These are phyloP conservation scores for Drosophila koepferae DNA, from an alignment of 2,888 invertebrate genomes.

Conservation along the genomic window DNA sequence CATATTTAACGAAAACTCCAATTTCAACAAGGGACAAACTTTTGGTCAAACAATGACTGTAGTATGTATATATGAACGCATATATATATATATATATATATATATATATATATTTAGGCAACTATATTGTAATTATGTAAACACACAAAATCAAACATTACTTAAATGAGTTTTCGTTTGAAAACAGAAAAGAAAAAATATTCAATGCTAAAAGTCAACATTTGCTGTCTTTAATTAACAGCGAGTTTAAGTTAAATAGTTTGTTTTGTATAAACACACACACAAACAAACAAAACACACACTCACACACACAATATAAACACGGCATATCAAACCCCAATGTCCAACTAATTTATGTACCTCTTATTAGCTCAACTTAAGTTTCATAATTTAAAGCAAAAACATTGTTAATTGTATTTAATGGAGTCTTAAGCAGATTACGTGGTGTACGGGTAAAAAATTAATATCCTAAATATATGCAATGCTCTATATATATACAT, in stretches of 20 bases:
- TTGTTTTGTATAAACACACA: slow-evolving; percentile 37
- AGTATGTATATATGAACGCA: slow-evolving; percentile 49
- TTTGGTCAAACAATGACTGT: slow-evolving; percentile 63
- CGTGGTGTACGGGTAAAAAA: slow-evolving; percentile 69
- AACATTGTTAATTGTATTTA: slow-evolving; percentile 55
- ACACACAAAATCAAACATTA: slow-evolving; percentile 16
- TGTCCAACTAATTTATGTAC: slow-evolving; percentile 75
- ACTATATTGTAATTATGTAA: slow-evolving; percentile 34
- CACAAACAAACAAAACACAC: slow-evolving; percentile 25
- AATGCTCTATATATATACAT: slow-evolving; percentile 25
- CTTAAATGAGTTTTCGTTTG: slow-evolving; percentile 15
- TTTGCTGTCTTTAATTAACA: slow-evolving; percentile 14
- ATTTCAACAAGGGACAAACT: slow-evolving; percentile 75
- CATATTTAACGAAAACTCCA: slow-evolving; percentile 59
- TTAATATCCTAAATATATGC: slow-evolving; percentile 27
- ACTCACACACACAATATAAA: slow-evolving; percentile 27
- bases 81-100: slow-evolving; percentile 25
- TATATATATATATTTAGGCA: slow-evolving; percentile 30
- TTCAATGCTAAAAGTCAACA: slow-evolving; percentile 27
- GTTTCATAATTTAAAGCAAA: slow-evolving; percentile 46
- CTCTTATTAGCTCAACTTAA: slow-evolving; percentile 66
- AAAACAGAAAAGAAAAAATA: slow-evolving; percentile 6
- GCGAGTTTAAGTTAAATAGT: slow-evolving; percentile 39
- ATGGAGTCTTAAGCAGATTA: slow-evolving; percentile 56
- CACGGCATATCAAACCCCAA: slow-evolving; percentile 74